Evolutionary conservation across 2,888 invertebrate species (phyloP), one percentile per base, ranked within the genome.

Genomic region (Thymelicus acteon): DNA sequence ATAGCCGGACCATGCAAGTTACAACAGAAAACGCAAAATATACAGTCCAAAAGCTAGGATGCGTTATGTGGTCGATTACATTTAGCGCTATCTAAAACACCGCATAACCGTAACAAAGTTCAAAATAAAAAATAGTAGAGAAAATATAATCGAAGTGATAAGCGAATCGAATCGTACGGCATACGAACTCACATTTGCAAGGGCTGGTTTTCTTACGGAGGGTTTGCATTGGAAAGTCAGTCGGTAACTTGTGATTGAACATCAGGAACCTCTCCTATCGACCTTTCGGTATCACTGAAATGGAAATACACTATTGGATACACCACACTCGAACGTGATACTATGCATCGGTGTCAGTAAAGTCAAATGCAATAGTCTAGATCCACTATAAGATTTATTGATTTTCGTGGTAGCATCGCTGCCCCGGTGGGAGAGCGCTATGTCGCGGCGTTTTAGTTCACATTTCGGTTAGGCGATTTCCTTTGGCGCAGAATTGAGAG

Each of bases 181-280:
- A 77, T 78, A 78, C 79, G 80, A 80, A 97, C 97, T 98, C 95
- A 98, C 98, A 97, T 96, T 98, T 98, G 94, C 97, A 96, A 89
- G 98, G 98, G 95, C 98, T 98, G 88, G 97, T 97, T 95, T 97
- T 97, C 95, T 98, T 97, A 91, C 98, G 95, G 92, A 98, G 95
- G 86, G 98, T 98, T 96, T 98, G 98, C 98, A 98, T 98, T 91
- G 93, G 94, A 91, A 94, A 94, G 87, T 94, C 94, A 85, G 92
- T 90, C 79, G 94, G 92, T 88, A 94, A 90, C 94, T 94, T 94
- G 92, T 94, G 93, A 90, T 94, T 94, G 88, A 94, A 94, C 94
- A 94, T 94, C 91, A 85, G 89, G 83, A 85, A 78, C 85, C 74
- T 73, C 76, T 74, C 76, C 77, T 84, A 85, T 76, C 78, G 81